Base-by-base conservation (phyloP, 2,113 vertebrate genomes). In the Ibidorhyncha struthersii region DNA sequence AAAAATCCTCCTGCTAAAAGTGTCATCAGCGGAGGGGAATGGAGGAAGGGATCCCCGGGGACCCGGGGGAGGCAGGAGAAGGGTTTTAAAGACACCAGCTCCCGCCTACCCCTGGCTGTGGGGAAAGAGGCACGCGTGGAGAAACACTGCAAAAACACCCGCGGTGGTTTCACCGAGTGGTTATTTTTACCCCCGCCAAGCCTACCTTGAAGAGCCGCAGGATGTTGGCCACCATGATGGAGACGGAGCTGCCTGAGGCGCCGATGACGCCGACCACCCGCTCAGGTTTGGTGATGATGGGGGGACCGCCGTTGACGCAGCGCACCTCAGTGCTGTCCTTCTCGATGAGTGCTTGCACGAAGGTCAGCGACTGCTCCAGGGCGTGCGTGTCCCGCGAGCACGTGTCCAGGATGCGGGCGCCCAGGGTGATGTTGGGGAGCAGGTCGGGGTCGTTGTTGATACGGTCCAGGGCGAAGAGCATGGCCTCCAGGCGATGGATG, bases 161-260 rank as follows among this genome's bases (percentile, higher is more conserved):
- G 3, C 40, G 13, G 85, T 26, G 63, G 59, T 77, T 89, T 83
- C 43, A 10, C 96, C 56, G 9, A 59, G 88, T 12, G 14, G 30
- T 91, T 86, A 61, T 62, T 96, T 90, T 77, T 59, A 58, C 91
- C 97, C 86, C 81, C 65, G 47, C 95, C 79, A 2, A 96, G 87
- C 29, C 98, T 94, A 99, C 99, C 99, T 99, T 99, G 98, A 99
- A 99, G 92, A 99, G 99, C 71, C 99, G 98, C 70, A 99, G 97
- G 93, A 99, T 99, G 97, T 99, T 99, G 98, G 99, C 99, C 95
- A 99, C 99, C 99, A 99, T 99, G 98, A 99, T 99, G 97, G 99
- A 99, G 96, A 99, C 99, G 0, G 99, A 99, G 98, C 99, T 99
- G 97, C 99, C 99, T 0, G 99, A 99, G 41, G 99, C 99, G 2